Base-by-base conservation (phyloP, 2,888 invertebrate genomes). In the Ferrisia virgata region DNA sequence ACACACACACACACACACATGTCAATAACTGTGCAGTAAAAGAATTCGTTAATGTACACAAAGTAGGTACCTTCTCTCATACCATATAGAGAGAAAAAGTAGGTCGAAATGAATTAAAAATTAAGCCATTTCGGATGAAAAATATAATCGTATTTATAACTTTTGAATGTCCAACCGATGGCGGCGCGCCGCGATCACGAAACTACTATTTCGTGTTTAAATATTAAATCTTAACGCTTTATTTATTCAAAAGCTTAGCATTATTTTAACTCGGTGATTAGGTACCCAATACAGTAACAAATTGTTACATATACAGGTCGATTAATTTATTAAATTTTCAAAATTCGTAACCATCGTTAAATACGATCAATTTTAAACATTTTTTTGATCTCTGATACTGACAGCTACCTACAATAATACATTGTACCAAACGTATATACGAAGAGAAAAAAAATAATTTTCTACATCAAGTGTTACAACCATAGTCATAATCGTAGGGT, bases 241-340 rank as follows among this genome's bases (percentile, higher is more conserved):
- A 28, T 28, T 36, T 76, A 76, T 76, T 76, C 72, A 31, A 69
- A 64, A n/a, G 36, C 72, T 64, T 76, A 76, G 18, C 18, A 76
- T 69, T 69, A 69, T 69, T 69, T 69, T 15, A 76, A n/a, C 72
- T 76, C 18, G 36, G 36, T 76, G 22, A 64, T 25, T 28, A 36
- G 28, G 9, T 76, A 15, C 18, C 33, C 36, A 36, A 76, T 18
- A 2, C 36, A 25, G 72, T 18, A 76, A 76, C 72, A 76, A 76
- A 76, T 76, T 76, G 72, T 36, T 76, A 28, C 64, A 28, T 11
- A 64, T 64, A 43, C 39, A 22, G 6, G 31, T 25, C 64, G 64
- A 64, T 64, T 28, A 64, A 15, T 64, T 15, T 28, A 64, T 28
- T 15, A 64, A 64, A 64, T 28, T 64, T 28, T 64, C 25, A 15